Percentiles rank a stretch among this genome's conserved stretches.
These are phyloP conservation scores for Bathynomus jamesi DNA, from an alignment of 1,140 invertebrate genomes.

Conservation along the genomic window DNA sequence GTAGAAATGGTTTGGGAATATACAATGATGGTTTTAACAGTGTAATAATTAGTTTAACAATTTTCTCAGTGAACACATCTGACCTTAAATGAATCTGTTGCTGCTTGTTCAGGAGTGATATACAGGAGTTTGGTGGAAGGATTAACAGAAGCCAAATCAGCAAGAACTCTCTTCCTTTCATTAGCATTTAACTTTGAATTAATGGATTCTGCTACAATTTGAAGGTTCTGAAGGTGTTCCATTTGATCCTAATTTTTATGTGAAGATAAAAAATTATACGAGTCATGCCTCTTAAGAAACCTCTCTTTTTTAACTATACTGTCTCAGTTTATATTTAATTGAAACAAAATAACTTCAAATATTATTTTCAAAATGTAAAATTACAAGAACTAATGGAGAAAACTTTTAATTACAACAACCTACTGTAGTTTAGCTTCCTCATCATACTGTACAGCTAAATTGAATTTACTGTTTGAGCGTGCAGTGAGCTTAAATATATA, in stretches of 20 bases:
- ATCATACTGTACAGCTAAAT: too few relatives aligned
- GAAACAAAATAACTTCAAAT: too few relatives aligned
- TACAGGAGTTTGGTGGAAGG: conserved; percentile 75
- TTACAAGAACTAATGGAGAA: too few relatives aligned
- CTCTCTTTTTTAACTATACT: neutral
- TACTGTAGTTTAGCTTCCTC: too few relatives aligned
- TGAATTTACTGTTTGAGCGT: neutral
- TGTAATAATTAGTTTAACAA: too few relatives aligned
- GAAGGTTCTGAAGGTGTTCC: conserved; percentile 50
- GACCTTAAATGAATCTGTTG: conserved; percentile 63
- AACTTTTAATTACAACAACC: too few relatives aligned
- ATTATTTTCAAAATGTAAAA: too few relatives aligned
- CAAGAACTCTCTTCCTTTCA: conserved; percentile 64
- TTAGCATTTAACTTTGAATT: conserved; percentile 73
- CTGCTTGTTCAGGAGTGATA: conserved; percentile 84
- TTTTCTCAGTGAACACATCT: too few relatives aligned
- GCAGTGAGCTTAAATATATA: neutral
- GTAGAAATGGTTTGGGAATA: too few relatives aligned
- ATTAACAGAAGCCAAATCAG: conserved; percentile 59
- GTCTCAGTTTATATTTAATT: too few relatives aligned
- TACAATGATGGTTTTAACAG: too few relatives aligned
- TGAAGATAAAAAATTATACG: neutral
- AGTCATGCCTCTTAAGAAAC: neutral
- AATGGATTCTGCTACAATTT: conserved; percentile 71
- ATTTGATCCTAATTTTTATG: conserved; percentile 47